phyloP scores from a whole-genome alignment of 2,113 vertebrate species.

The Epinephelus moara region DNA sequence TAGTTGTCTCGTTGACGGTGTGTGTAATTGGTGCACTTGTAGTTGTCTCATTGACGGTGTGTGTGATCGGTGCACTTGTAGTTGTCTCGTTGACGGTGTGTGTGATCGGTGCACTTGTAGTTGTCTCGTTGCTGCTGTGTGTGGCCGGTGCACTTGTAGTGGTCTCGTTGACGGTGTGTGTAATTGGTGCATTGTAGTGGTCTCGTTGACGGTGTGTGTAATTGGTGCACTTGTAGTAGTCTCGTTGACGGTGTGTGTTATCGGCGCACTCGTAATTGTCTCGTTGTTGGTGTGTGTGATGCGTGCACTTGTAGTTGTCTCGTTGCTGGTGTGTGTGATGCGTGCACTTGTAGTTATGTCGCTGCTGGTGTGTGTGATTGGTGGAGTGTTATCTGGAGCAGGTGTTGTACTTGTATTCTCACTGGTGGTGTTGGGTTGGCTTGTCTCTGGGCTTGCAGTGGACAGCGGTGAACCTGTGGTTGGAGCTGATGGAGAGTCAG shows the following conservation, averaged over 20 bases:
- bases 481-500: neutral
- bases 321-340: neutral
- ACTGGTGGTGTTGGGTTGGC: neutral
- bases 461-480: neutral
- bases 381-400: neutral
- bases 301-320: neutral
- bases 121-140: neutral
- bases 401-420: constrained; percentile 15
- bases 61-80: rapidly evolving
- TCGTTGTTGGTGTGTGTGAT: no score
- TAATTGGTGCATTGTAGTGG: no score
- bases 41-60: neutral
- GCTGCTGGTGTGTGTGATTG: neutral
- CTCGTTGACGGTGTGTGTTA: neutral
- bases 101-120: neutral
- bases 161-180: neutral
- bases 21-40: neutral
- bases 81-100: neutral
- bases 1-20: neutral
- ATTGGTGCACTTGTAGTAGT: neutral
- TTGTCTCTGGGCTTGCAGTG: constrained; percentile 6
- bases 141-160: rapidly evolving
- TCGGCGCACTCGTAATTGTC: no score
- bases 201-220: no score
- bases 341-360: neutral